Percentiles rank a stretch among this genome's conserved stretches.
These are phyloP conservation scores for Schizotus pectinicornis DNA, from an alignment of 2,888 invertebrate species.

Conservation along the genomic window DNA sequence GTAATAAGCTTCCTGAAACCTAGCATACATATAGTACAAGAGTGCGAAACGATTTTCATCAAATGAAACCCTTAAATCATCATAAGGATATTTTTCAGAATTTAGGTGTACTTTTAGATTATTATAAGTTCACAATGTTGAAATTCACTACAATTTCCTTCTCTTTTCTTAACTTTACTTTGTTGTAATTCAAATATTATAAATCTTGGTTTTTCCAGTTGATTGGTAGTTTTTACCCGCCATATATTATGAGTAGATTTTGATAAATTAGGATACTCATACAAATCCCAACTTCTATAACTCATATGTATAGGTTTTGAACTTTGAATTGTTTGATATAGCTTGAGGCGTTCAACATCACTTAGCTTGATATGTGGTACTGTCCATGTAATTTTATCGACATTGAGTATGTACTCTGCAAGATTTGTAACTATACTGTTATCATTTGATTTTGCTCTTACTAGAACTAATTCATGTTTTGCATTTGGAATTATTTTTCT, in stretches of 20 bases:
- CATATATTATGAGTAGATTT: constrained; percentile 44
- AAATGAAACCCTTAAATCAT: constrained; percentile 44
- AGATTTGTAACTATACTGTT: constrained; percentile 39
- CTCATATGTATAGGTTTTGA: constrained; percentile 18
- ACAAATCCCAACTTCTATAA: constrained; percentile 52
- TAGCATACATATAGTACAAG: constrained; percentile 40
- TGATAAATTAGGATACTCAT: constrained; percentile 51
- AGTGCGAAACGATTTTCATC: constrained; percentile 34
- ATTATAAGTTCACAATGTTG: constrained; percentile 44
- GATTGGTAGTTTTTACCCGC: constrained; percentile 44
- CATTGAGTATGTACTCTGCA: constrained; percentile 14
- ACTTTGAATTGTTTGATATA: constrained; percentile 26
- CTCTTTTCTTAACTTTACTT: constrained; percentile 41
- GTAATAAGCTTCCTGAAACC: constrained; percentile 40
- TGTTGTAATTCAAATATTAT: constrained; percentile 52
- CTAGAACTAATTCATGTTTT: constrained; percentile 52
- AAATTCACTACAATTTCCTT: constrained; percentile 33
- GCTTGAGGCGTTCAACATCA: constrained; percentile 33
- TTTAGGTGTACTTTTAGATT: constrained; percentile 51
- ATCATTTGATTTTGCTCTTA: constrained; percentile 37
- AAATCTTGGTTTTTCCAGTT: constrained; percentile 51
- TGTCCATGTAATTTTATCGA: constrained; percentile 33
- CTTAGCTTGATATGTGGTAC: constrained; percentile 32
- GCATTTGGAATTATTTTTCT: constrained; percentile 43
- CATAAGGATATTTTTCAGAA: constrained; percentile 50